Evolutionary conservation across 2,797 vertebrate genomes (phyloP).

Genomic region (Lemur catta): DNA sequence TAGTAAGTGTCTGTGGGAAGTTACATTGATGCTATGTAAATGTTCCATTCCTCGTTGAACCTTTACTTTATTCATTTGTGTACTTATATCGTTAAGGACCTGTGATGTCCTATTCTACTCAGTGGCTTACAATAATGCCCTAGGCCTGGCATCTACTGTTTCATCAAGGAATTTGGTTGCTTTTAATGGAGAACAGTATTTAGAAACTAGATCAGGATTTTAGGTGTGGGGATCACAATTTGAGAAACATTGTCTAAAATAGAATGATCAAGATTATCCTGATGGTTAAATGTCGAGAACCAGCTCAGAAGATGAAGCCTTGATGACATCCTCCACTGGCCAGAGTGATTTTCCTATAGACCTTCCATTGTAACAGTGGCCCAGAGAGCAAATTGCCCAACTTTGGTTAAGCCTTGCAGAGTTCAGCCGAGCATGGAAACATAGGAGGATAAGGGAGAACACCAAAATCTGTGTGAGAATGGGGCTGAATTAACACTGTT

Average conservation of each 20-base stretch:
- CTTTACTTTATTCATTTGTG: background rate
- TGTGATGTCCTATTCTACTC: background rate
- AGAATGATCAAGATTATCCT: background rate
- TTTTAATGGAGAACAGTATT: background rate
- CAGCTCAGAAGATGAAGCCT: background rate
- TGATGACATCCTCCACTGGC: background rate
- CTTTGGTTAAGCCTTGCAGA: background rate
- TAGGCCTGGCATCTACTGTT: background rate
- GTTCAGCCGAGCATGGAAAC: accelerated
- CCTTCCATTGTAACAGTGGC: background rate
- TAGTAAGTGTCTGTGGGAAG: background rate
- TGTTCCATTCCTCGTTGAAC: background rate
- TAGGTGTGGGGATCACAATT: background rate
- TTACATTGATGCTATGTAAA: background rate
- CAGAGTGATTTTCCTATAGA: background rate
- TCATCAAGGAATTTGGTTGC: background rate
- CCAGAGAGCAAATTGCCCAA: background rate
- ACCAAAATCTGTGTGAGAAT: background rate
- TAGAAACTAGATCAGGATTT: background rate
- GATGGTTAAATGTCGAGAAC: background rate
- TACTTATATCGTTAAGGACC: background rate
- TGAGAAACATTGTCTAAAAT: background rate
- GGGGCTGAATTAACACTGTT: too few species aligned
- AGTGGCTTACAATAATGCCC: background rate
- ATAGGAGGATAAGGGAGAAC: background rate